Evolutionary conservation across 1,140 invertebrate genomes (phyloP).

Genomic region (Lordiphosa clarofinis): DNA sequence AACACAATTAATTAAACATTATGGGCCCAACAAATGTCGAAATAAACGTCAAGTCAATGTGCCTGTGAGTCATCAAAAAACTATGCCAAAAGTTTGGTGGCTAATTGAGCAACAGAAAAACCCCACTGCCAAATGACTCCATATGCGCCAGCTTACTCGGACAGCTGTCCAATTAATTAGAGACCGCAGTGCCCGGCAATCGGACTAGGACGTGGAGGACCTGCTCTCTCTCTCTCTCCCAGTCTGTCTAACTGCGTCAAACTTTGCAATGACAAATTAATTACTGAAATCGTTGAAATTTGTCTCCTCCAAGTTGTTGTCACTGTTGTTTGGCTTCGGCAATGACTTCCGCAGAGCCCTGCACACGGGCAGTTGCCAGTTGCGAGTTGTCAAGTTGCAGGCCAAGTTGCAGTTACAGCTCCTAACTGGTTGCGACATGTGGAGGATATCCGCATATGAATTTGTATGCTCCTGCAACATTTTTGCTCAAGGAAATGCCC

Average conservation of each 20-base stretch:
- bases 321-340: constrained; percentile 62
- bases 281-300: constrained; percentile 77
- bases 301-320: constrained; percentile 58
- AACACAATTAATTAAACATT: constrained; percentile 65
- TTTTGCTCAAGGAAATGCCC: constrained; percentile 65
- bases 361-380: constrained; percentile 17
- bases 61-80: constrained; percentile 46
- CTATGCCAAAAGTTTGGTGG: constrained; percentile 32
- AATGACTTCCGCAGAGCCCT: constrained; percentile 62
- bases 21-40: constrained; percentile 52
- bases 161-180: constrained; percentile 71
- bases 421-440: constrained; percentile 14
- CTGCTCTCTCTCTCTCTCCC: constrained; percentile 14
- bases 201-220: constrained; percentile 59
- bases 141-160: constrained; percentile 52
- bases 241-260: constrained; percentile 29
- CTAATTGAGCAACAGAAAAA: constrained; percentile 63
- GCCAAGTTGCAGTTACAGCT: background rate
- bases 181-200: constrained; percentile 46
- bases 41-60: constrained; percentile 60
- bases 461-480: constrained; percentile 58
- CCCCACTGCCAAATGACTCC: constrained; percentile 34
- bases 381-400: constrained; percentile 38
- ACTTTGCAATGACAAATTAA: constrained; percentile 76
- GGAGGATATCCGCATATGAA: constrained; percentile 77